Conservation (phyloP, 1,140 invertebrate species). For the Zaprionus kolodkinae region DNA sequence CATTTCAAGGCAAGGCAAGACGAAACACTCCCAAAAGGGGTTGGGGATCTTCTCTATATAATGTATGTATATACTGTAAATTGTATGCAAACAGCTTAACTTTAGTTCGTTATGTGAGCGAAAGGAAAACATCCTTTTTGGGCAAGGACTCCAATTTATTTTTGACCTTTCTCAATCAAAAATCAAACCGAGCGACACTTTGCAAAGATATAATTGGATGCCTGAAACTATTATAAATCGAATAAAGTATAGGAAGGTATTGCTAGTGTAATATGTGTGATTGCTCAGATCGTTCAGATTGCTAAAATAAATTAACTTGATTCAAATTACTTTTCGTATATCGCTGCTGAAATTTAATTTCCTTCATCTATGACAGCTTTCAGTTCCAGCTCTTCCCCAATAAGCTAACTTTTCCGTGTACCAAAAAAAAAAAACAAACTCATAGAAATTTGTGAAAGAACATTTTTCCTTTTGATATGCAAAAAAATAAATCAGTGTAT, state of each 20-base stretch:
- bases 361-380: not conserved
- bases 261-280: too few relatives aligned
- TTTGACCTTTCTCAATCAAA: conserved; percentile 6
- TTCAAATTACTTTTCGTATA: not conserved
- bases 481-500: conserved; percentile 37
- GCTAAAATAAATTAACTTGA: not conserved
- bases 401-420: not conserved
- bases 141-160: not conserved
- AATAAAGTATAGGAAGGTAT: too few relatives aligned
- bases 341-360: not conserved
- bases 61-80: conserved; percentile 51
- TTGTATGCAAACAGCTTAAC: conserved; percentile 35
- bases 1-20: conserved; percentile 34
- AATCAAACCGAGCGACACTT: not conserved
- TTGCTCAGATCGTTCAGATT: too few relatives aligned
- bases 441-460: not conserved
- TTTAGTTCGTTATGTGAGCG: not conserved
- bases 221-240: not conserved
- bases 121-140: not conserved
- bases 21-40: not conserved
- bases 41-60: conserved; percentile 45
- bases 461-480: conserved; percentile 44
- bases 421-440: not conserved
- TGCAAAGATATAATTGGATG: not conserved
- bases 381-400: not conserved